Evolutionary conservation across 2,797 vertebrate species (phyloP).

Genomic region (Orestias chungarensis): DNA sequence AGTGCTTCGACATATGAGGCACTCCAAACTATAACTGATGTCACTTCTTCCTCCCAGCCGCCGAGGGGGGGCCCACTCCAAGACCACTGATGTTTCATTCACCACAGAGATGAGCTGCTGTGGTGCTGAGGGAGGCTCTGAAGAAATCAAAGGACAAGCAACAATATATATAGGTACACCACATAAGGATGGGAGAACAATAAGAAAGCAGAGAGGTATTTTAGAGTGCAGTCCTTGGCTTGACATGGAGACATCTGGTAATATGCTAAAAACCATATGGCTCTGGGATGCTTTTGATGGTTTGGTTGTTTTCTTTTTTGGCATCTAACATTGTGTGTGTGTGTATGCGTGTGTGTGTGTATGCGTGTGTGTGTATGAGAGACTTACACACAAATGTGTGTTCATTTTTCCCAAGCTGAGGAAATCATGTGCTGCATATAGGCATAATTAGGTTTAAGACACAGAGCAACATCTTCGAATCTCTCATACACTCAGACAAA

Average conservation of each 20-base stretch:
- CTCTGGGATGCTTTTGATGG: slow-evolving; percentile 62
- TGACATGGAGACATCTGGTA: slow-evolving; percentile 68
- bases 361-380: neutral
- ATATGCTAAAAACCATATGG: slow-evolving; percentile 51
- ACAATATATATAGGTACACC: slow-evolving; percentile 3
- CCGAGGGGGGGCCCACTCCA: slow-evolving; percentile 94
- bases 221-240: slow-evolving; percentile 17
- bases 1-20: slow-evolving; percentile 80
- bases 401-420: slow-evolving; percentile 68
- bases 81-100: slow-evolving; percentile 95
- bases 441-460: slow-evolving; percentile 82
- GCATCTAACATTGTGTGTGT: slow-evolving; percentile 49
- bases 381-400: slow-evolving; percentile 29
- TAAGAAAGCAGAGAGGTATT: slow-evolving; percentile 2
- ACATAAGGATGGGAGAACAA: slow-evolving; percentile 18
- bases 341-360: slow-evolving; percentile 1
- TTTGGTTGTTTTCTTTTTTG: slow-evolving; percentile 66
- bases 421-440: slow-evolving; percentile 77
- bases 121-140: slow-evolving; percentile 93
- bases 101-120: slow-evolving; percentile 96
- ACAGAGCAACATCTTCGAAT: slow-evolving; percentile 71
- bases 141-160: slow-evolving; percentile 22
- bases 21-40: slow-evolving; percentile 89
- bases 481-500: slow-evolving; percentile 69
- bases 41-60: slow-evolving; percentile 85